Conservation (phyloP, 2,888 invertebrate species). For the Eupithecia abbreviata region DNA sequence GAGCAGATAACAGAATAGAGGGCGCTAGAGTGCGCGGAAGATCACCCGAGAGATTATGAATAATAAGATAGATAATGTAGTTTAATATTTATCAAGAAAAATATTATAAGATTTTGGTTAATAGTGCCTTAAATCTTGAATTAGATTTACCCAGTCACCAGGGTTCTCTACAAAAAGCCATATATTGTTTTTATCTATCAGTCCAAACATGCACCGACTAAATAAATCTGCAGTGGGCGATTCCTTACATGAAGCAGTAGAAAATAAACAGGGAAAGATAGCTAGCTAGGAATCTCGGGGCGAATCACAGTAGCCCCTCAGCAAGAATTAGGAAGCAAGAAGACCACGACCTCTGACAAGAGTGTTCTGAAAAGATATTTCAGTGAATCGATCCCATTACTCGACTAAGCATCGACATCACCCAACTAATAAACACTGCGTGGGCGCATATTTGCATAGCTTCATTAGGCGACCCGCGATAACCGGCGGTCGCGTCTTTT, state of each 20-base stretch:
- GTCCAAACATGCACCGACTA: background rate
- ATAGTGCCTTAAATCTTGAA: too few species aligned
- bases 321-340: background rate
- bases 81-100: too few species aligned
- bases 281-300: background rate
- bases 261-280: background rate
- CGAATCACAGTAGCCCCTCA: background rate
- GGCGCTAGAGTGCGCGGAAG: background rate
- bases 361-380: background rate
- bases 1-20: background rate
- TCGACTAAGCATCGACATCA: background rate
- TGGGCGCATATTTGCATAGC: conserved; percentile 67
- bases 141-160: too few species aligned
- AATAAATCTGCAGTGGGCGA: background rate
- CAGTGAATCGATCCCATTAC: background rate
- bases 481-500: conserved; percentile 50
- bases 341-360: background rate
- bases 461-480: conserved; percentile 63
- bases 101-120: too few species aligned
- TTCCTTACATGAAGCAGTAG: background rate
- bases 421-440: conserved; percentile 39
- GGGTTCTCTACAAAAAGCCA: too few species aligned
- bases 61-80: too few species aligned
- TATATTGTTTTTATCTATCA: too few species aligned
- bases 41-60: too few species aligned